phyloP scores from a whole-genome alignment of 2,113 vertebrate genomes.

The Orientallactaga bullata region DNA sequence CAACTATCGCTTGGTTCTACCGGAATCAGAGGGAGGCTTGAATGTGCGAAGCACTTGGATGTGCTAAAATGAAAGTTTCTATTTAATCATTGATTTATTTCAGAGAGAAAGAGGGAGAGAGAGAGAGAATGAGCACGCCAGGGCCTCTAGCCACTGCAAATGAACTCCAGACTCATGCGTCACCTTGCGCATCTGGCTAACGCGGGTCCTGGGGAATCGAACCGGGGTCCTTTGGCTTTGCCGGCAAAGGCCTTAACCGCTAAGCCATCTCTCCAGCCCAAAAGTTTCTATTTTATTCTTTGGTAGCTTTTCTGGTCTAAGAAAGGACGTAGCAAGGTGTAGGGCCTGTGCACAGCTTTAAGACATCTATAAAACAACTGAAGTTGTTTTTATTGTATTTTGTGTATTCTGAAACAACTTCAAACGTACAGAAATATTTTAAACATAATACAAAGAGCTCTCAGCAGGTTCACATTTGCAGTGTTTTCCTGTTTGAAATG shows the following conservation, averaged over 20 bases:
- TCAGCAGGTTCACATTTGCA: neutral
- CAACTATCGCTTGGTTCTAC: slow-evolving; percentile 12
- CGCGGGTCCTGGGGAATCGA: too few species aligned
- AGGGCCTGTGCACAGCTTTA: neutral
- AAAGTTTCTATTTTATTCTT: neutral
- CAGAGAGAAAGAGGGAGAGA: too few species aligned
- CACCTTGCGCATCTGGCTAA: too few species aligned
- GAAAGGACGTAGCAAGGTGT: neutral
- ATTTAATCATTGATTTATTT: too few species aligned
- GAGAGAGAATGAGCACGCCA: too few species aligned
- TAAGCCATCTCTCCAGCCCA: too few species aligned
- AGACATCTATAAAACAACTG: neutral
- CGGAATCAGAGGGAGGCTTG: slow-evolving; percentile 30
- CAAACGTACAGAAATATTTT: slow-evolving; percentile 1
- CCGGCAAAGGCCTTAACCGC: too few species aligned
- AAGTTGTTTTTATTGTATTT: slow-evolving; percentile 4
- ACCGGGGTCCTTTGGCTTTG: too few species aligned
- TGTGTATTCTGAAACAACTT: slow-evolving; percentile 35
- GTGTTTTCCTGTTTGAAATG: neutral
- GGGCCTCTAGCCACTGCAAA: too few species aligned
- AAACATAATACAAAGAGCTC: neutral
- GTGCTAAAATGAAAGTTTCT: neutral
- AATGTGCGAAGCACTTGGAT: neutral
- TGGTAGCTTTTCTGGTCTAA: neutral
- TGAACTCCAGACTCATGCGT: too few species aligned